Base-by-base conservation (phyloP, 2,113 vertebrate genomes). In the Struthio camelus region DNA sequence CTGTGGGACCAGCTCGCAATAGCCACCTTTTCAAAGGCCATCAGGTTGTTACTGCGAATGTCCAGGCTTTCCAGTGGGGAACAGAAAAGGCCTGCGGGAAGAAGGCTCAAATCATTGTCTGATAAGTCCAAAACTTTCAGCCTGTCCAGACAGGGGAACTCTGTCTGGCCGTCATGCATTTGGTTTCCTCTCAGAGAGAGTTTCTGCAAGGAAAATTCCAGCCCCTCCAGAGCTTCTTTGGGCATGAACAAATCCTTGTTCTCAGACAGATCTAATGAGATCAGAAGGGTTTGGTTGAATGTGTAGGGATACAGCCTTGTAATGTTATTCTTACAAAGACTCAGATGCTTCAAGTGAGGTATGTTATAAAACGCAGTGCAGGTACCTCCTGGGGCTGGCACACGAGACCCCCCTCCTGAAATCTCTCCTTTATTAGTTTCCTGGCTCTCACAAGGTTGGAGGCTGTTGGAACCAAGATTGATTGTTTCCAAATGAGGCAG, bases 51-150 rank as follows among this genome's bases (percentile, higher is more conserved):
- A 17, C 97, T 90, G 28, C 95, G 95, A 36, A 99, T 2, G 50
- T 98, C 97, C 13, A 99, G 94, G 83, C 93, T 95, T 58, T 82
- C 90, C 78, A 99, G 91, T 0, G 95, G 92, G 51, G 98, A 98
- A 80, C 98, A 98, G 53, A 67, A 80, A 28, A 98, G 91, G 24
- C 84, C 94, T 1, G 62, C 1, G 10, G 98, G 98, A 66, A 99
- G 62, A 44, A 27, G 32, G 36, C 96, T 91, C 34, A 99, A 56
- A 2, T 17, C 69, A 59, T 99, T 98, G 66, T 97, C 92, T 0
- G 98, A 98, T 27, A 98, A 38, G 67, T 98, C 98, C 56, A 99
- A 93, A 14, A 42, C 80, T 48, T 80, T 97, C 51, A 99, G 94
- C 0, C 32, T 34, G 25, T 28, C 51, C 92, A 98, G 89, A 94